These are phyloP conservation scores for Tetraneura akinire DNA, from an alignment of 1,140 invertebrate genomes.

Conservation along the genomic window DNA sequence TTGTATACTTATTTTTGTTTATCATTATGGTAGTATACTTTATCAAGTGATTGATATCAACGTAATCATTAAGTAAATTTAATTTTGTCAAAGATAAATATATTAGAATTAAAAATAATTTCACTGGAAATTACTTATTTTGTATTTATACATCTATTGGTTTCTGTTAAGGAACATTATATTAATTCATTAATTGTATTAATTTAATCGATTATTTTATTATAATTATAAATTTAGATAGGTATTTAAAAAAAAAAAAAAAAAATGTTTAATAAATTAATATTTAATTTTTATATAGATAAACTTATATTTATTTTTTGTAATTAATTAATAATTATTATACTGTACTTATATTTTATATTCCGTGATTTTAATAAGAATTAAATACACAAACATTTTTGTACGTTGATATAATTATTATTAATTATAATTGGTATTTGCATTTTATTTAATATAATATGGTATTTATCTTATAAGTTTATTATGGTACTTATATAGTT, in stretches of 20 bases:
- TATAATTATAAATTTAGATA: constrained; percentile 4
- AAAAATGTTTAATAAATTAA: background rate
- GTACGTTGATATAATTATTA: background rate
- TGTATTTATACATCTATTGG: background rate
- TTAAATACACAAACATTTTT: constrained; percentile 6
- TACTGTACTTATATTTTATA: no score
- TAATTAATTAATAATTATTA: no score
- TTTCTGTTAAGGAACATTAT: background rate
- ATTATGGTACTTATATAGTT: no score
- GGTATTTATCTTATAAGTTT: no score
- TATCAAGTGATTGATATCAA: constrained; percentile 10
- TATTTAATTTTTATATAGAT: constrained; percentile 1
- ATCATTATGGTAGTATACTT: constrained; percentile 62
- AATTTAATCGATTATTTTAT: background rate
- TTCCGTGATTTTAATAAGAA: no score
- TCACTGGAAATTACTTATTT: background rate
- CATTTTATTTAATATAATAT: background rate
- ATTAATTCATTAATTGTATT: no score
- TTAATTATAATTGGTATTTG: background rate
- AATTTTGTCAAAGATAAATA: background rate
- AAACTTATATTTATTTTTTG: background rate
- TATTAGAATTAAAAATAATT: background rate
- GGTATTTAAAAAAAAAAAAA: constrained; percentile 4
- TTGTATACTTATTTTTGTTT: constrained; percentile 63
- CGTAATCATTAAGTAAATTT: background rate